These are phyloP conservation scores for Pomatostomus ruficeps DNA, from an alignment of 2,113 vertebrate species.

Conservation along the genomic window DNA sequence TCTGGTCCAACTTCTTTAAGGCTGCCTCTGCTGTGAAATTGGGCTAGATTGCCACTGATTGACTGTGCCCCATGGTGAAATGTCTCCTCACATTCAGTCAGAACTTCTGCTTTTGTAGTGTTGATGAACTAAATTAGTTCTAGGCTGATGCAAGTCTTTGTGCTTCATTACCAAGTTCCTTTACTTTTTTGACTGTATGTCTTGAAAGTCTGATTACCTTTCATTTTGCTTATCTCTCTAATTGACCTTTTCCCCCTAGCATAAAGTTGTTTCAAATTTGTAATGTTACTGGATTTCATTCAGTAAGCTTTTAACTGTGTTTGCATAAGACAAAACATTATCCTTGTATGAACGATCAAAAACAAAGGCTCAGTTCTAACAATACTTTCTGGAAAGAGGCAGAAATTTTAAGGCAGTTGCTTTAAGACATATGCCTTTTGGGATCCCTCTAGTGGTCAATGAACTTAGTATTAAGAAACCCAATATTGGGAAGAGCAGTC, in stretches of 20 bases:
- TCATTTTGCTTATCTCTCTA: background rate
- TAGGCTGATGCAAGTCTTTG: background rate
- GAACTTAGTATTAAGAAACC: background rate
- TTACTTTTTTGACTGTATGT: background rate
- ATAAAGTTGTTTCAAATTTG: background rate
- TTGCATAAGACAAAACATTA: background rate
- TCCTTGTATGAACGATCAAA: background rate
- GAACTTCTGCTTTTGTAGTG: background rate
- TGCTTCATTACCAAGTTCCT: background rate
- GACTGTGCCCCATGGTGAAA: background rate
- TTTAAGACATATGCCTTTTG: background rate
- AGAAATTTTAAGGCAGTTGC: background rate
- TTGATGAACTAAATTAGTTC: background rate
- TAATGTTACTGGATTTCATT: background rate
- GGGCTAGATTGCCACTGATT: background rate
- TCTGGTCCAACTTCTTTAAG: background rate
- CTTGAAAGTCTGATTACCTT: background rate
- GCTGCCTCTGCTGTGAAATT: background rate
- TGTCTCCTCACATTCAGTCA: background rate
- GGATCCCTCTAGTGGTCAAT: constrained; percentile 21
- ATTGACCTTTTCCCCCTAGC: background rate
- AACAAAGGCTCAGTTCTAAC: background rate
- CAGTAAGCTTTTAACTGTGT: background rate
- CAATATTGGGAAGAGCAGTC: background rate
- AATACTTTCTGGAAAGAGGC: background rate